Evolutionary conservation across 2,888 invertebrate species (phyloP), one percentile per base, ranked within the genome.

Genomic region (Catocala nupta): DNA sequence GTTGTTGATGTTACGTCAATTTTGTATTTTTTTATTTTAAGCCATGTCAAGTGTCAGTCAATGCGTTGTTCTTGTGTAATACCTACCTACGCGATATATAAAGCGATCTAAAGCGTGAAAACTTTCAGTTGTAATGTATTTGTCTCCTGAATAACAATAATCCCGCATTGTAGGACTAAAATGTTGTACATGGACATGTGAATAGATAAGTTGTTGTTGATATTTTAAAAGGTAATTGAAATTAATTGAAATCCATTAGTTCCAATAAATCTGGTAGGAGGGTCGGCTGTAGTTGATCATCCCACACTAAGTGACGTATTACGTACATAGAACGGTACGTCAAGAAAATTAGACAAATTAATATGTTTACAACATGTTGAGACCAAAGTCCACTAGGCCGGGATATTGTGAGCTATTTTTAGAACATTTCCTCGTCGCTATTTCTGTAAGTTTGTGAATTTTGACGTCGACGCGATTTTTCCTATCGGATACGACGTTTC

Each of bases 371-470:
- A 71, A 71, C 69, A 64, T 70, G 56, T 75, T 56, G 53, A 48
- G 71, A 72, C 61, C 88, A 86, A 90, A 90, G 88, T 89, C 83
- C 85, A 72, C 50, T 58, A 70, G 61, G 55, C 45, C 54, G 62
- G 67, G 68, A 81, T 78, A 77, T 72, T 65, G 47, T 51, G 55
- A 54, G 64, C 64, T 82, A 82, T 82, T 80, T 85, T 77, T 82
- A 81, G 68, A 68, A 33, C 11, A 63, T 79, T 75, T 69, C 68
- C 60, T 71, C 44, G 36, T 49, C 59, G 60, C 59, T 81, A 78
- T 79, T 80, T 81, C 60, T 63, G 73, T 52, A 55, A 54, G 54
- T 56, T 61, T 25, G 55, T 49, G 65, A 71, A 75, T 73, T 75
- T 64, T 70, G 58, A 50, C 63, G 59, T 63, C 68, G 57, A 76